phyloP scores from a whole-genome alignment of 2,113 vertebrate genomes.

The Glaucomys volans region DNA sequence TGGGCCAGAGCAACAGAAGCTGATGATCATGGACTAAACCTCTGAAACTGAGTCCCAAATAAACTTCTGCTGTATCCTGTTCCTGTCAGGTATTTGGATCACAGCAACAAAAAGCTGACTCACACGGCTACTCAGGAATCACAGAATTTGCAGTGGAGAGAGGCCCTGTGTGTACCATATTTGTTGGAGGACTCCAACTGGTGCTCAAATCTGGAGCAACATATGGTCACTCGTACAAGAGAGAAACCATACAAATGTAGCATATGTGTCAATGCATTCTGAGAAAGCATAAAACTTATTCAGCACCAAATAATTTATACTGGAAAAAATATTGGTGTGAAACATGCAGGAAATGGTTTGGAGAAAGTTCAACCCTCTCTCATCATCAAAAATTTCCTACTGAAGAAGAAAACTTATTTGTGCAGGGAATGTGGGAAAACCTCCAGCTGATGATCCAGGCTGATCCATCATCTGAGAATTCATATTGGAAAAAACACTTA shows the following conservation, averaged over 20 bases:
- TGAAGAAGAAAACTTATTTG: not conserved
- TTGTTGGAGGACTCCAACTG: not conserved
- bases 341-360: not conserved
- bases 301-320: not conserved
- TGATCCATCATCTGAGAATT: not conserved
- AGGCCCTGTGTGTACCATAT: too few species aligned
- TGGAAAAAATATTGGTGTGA: not conserved
- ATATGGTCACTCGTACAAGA: not conserved
- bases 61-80: too few species aligned
- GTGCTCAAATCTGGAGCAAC: too few species aligned
- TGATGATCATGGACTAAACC: too few species aligned
- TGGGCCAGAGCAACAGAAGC: too few species aligned
- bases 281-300: not conserved
- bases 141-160: not conserved
- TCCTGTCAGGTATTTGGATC: too few species aligned
- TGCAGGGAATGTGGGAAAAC: not conserved
- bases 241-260: not conserved
- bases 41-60: too few species aligned
- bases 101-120: too few species aligned
- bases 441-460: not conserved
- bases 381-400: not conserved
- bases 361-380: not conserved
- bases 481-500: not conserved
- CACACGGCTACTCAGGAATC: not conserved
- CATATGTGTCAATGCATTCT: not conserved